Base-by-base conservation (phyloP, 2,113 vertebrate genomes). In the Varanus salvator region DNA sequence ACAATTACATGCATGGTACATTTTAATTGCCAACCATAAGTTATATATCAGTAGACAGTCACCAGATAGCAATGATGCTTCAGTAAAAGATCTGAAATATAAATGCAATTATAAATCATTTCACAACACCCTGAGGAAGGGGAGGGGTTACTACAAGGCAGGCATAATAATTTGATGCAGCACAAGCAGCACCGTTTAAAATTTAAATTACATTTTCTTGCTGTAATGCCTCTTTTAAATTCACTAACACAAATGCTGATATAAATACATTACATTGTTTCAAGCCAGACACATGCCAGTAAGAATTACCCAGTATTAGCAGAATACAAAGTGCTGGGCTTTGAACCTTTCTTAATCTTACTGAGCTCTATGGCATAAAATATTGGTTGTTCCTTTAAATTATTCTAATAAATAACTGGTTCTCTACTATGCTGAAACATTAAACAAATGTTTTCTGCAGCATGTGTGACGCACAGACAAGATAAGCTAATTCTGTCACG, bases 341-440 rank as follows among this genome's bases (percentile, higher is more conserved):
- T 93, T 95, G 92, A 96, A 92, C 90, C 29, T 90, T 87, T 85
- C 57, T 76, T 92, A 91, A 95, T 94, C 91, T 90, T 92, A 84
- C 86, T 88, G 64, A 89, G 89, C 77, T 77, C 54, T 72, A 87
- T 86, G 64, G 92, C 78, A 90, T 68, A 91, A 89, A 89, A 90
- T 38, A 93, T 48, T 85, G 52, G 87, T 93, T 91, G 69, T 93
- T 95, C 93, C 87, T 89, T 44, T 5, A 90, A 94, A 87, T 89
- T 93, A 92, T 87, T 92, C 81, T 74, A 93, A 71, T 7, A 90
- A 92, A 91, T 90, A 91, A 50, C 27, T 71, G 89, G 94, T 64
- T 91, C 86, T 93, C 75, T 91, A 89, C 88, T 86, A 95, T 90
- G 93, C 69, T 75, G 89, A 85, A 92, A 89, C 72, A 86, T 89